Base-by-base conservation (phyloP, 92 coral and sea anemone species). In the Muricea muricata region DNA sequence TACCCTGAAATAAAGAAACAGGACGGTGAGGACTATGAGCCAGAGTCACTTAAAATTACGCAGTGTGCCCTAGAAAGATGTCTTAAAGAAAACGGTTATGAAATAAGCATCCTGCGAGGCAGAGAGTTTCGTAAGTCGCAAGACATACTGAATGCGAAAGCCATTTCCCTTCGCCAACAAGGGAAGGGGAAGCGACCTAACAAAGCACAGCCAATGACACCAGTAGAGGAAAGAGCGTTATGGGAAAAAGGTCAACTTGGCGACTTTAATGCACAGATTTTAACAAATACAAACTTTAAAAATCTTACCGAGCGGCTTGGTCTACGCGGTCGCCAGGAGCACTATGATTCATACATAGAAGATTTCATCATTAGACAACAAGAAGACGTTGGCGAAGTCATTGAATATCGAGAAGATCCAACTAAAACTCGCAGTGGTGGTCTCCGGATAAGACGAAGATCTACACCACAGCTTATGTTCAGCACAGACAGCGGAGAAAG, bases 391-490 rank as follows among this genome's bases (percentile, higher is more conserved):
- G 24, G 74, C 41, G 8, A 67, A 67, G 74, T 67, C 41, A 9
- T 67, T 15, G 39, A 67, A 67, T 67, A 24, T 67, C 74, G 46
- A 1, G 9, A 67, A 30, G 28, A 30, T 35, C 40, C 74, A 23
- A 67, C 74, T 13, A 4, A 67, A 35, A 67, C 74, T 14, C n/a
- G 74, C 24, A 67, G 1, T 67, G 4, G 74, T 24, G 65, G 74
- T 24, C 74, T 67, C 35, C n/a, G 74, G 11, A 67, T 67, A 7
- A 67, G 30, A 35, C 41, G 46, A 67, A 7, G 74, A 30, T 30
- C 74, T 1, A 67, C 74, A 67, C 41, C 74, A 9, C 40, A 67
- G 28, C 74, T 67, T 18, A 67, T 67, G 40, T 67, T 67, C 41
- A 67, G 74, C 21, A 67, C 74, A 14, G 41, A 67, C 12, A 28